Conservation (phyloP, 1,140 invertebrate species). For the Yoshiicerus persimilis region DNA sequence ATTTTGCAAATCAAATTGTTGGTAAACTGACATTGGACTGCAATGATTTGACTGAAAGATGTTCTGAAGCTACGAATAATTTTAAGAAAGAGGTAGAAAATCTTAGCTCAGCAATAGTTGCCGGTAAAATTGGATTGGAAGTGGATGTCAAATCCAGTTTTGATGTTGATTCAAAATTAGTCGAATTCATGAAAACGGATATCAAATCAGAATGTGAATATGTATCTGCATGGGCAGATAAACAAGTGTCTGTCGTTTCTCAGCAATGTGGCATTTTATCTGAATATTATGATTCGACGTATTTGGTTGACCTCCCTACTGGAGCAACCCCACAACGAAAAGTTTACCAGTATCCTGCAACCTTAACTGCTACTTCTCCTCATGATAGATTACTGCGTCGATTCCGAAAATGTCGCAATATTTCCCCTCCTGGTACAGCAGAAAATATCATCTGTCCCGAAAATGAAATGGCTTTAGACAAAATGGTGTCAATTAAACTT, state of each 20-base stretch:
- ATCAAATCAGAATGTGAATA: not conserved
- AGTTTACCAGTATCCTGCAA: conserved; percentile 64
- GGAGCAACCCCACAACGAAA: conserved; percentile 62
- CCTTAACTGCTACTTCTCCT: conserved; percentile 65
- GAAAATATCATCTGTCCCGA: too few relatives aligned
- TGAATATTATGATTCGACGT: conserved; percentile 44
- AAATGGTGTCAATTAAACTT: too few relatives aligned
- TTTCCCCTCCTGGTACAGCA: too few relatives aligned
- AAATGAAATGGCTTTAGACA: too few relatives aligned
- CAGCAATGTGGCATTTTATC: conserved; percentile 16
- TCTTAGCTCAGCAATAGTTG: not conserved
- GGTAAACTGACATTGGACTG: too few relatives aligned
- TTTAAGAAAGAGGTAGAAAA: not conserved
- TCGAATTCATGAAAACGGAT: not conserved
- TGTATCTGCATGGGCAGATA: not conserved
- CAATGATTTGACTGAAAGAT: not conserved
- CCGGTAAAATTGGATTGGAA: not conserved
- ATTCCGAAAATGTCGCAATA: conserved; percentile 56
- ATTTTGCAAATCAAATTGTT: too few relatives aligned
- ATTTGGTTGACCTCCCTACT: conserved; percentile 35
- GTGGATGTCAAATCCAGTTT: too few relatives aligned
- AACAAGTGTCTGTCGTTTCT: not conserved
- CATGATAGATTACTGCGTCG: conserved; percentile 66
- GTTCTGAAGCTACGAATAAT: not conserved
- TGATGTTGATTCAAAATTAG: not conserved